A percentile compares a stretch with the other conserved stretches of the same genome.
Evolutionary conservation across 1,140 invertebrate species (phyloP).

Genomic region (Harpegnathos saltator): DNA sequence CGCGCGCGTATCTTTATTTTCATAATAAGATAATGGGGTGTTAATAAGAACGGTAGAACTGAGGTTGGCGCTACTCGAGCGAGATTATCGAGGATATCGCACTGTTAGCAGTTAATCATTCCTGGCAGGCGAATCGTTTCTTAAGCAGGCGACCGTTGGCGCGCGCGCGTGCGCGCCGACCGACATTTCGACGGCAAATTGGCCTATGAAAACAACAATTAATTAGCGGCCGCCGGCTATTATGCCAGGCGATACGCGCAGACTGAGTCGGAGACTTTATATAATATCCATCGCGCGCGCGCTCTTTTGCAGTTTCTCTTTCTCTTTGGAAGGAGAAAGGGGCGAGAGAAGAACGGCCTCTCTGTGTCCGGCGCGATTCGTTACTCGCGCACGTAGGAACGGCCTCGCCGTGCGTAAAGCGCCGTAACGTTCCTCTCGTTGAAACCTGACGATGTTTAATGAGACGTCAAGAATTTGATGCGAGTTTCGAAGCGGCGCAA

Average conservation of each 20-base stretch:
- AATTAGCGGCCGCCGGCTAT: slow-evolving; percentile 23
- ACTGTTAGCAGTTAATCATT: slow-evolving; percentile 45
- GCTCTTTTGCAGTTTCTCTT: too few relatives aligned
- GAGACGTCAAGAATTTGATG: slow-evolving; percentile 76
- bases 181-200: slow-evolving; percentile 47
- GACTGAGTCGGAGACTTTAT: not conserved
- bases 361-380: slow-evolving; percentile 54
- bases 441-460: slow-evolving; percentile 74
- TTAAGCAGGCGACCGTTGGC: slow-evolving; percentile 26
- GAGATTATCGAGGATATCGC: slow-evolving; percentile 17
- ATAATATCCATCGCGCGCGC: not conserved
- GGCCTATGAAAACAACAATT: slow-evolving; percentile 39
- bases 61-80: slow-evolving; percentile 15
- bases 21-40: not conserved
- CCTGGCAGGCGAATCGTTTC: slow-evolving; percentile 52
- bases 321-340: not conserved
- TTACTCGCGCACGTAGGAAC: slow-evolving; percentile 34
- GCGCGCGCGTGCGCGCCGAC: too few relatives aligned
- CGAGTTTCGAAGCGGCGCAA: slow-evolving; percentile 66
- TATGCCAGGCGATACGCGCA: not conserved
- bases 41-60: slow-evolving; percentile 40
- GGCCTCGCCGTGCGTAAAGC: slow-evolving; percentile 37
- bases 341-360: slow-evolving; percentile 37
- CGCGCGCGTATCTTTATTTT: not conserved
- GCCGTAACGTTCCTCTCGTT: slow-evolving; percentile 65